phyloP scores from a whole-genome alignment of 1,140 invertebrate species.

The Drosophila truncata region DNA sequence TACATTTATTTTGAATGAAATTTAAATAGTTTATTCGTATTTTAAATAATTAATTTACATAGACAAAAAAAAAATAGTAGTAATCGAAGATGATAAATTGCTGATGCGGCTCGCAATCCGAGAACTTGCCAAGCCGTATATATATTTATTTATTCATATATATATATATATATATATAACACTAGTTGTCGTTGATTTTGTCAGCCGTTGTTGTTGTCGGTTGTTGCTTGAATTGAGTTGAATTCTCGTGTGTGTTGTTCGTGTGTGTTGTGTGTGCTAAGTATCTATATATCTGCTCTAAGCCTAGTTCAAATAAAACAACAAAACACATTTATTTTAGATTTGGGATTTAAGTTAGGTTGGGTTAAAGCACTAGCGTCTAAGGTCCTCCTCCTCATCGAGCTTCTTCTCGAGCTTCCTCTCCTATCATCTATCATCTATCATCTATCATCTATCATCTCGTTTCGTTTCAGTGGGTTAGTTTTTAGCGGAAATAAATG shows the following conservation, averaged over 20 bases:
- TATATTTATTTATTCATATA: not conserved
- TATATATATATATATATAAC: not conserved
- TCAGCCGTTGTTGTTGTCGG: not conserved
- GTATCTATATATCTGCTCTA: slow-evolving; percentile 53
- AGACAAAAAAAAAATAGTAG: slow-evolving; percentile 58
- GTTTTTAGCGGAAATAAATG: slow-evolving; percentile 53
- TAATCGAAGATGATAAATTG: slow-evolving; percentile 57
- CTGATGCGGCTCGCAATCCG: slow-evolving; percentile 26
- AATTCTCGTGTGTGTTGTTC: not conserved
- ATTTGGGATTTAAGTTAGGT: slow-evolving; percentile 32
- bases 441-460: no score
- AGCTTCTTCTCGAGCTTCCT: no score
- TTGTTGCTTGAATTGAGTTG: slow-evolving; percentile 1
- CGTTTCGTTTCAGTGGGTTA: slow-evolving; percentile 30
- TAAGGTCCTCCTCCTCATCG: slow-evolving; percentile 31
- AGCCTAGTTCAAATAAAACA: slow-evolving; percentile 55
- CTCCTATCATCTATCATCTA: no score
- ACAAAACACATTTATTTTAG: slow-evolving; percentile 51
- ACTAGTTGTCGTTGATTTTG: slow-evolving; percentile 16
- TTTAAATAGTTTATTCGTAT: slow-evolving; percentile 71
- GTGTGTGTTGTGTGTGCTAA: slow-evolving; percentile 22
- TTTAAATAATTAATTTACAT: slow-evolving; percentile 79
- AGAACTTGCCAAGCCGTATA: slow-evolving; percentile 23
- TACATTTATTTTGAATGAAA: slow-evolving; percentile 80
- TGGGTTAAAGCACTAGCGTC: slow-evolving; percentile 61